phyloP scores from a whole-genome alignment of 2,797 vertebrate genomes.

The Okamejei kenojei region DNA sequence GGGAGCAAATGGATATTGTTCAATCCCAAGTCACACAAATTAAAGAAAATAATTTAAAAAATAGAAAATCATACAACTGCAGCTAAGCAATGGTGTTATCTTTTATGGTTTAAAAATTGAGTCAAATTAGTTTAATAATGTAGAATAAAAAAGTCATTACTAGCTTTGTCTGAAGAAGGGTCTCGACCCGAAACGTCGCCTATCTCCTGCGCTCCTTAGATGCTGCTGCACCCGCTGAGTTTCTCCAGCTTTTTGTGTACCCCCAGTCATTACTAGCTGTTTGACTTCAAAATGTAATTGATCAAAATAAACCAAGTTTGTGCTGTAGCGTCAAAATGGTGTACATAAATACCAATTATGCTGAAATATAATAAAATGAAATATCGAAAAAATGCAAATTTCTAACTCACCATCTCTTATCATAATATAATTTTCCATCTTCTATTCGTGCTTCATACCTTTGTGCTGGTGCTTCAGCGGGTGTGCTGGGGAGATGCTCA shows the following conservation, averaged over 20 bases:
- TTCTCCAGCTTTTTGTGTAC: no score
- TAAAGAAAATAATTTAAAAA: not conserved
- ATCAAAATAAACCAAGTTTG: not conserved
- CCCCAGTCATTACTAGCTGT: not conserved
- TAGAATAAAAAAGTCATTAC: not conserved
- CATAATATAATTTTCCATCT: slow-evolving; percentile 96
- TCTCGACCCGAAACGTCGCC: no score
- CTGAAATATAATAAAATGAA: not conserved
- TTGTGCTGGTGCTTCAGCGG: slow-evolving; percentile 80
- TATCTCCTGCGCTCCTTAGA: no score
- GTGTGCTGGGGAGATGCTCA: slow-evolving; percentile 78
- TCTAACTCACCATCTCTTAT: slow-evolving; percentile 84
- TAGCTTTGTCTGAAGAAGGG: no score
- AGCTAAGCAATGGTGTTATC: not conserved
- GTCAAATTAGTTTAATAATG: not conserved
- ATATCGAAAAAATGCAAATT: not conserved
- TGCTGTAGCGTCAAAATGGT: not conserved
- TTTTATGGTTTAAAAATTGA: not conserved
- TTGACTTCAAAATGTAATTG: not conserved
- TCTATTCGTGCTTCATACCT: slow-evolving; percentile 93
- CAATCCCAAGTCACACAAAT: not conserved
- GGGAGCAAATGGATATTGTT: not conserved
- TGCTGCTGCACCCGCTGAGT: no score
- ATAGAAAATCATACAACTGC: not conserved
- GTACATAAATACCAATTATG: not conserved